Evolutionary conservation across 2,797 vertebrate species (phyloP).

Genomic region (Artibeus lituratus): DNA sequence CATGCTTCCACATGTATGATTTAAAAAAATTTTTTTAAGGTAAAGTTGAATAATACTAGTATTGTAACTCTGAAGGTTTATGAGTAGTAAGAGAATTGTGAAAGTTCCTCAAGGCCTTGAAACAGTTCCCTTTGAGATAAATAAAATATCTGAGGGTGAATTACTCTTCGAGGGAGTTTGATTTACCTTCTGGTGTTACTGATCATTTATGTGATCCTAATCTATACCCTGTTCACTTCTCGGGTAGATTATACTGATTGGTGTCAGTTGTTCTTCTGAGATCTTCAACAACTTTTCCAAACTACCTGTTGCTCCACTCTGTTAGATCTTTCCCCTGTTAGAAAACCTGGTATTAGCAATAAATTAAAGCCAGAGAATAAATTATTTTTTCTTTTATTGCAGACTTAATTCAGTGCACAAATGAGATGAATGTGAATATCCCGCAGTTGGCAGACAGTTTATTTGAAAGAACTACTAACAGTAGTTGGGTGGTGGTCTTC

Average conservation of each 20-base stretch:
- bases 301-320: not conserved
- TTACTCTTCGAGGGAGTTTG: not conserved
- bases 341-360: constrained; percentile 17
- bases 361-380: constrained; percentile 47
- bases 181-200: constrained; percentile 25
- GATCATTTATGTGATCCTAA: not conserved
- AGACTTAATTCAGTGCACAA: constrained; percentile 90
- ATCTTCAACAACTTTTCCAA: constrained; percentile 24
- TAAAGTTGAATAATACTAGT: not conserved
- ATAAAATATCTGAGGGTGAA: not conserved
- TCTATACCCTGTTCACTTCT: not conserved
- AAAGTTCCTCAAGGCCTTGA: not conserved
- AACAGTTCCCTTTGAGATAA: constrained; percentile 24
- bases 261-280: not conserved
- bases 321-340: not conserved
- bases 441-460: constrained; percentile 88
- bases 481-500: constrained; percentile 90
- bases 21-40: not conserved
- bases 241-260: not conserved
- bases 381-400: constrained; percentile 71
- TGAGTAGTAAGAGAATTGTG: not conserved
- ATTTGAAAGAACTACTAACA: constrained; percentile 89
- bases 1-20: not conserved
- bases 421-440: constrained; percentile 90
- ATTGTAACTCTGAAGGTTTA: not conserved